A percentile compares a stretch with the other conserved stretches of the same genome.
Conservation (phyloP, 2,888 invertebrate species). For the Cosmia pyralina region DNA sequence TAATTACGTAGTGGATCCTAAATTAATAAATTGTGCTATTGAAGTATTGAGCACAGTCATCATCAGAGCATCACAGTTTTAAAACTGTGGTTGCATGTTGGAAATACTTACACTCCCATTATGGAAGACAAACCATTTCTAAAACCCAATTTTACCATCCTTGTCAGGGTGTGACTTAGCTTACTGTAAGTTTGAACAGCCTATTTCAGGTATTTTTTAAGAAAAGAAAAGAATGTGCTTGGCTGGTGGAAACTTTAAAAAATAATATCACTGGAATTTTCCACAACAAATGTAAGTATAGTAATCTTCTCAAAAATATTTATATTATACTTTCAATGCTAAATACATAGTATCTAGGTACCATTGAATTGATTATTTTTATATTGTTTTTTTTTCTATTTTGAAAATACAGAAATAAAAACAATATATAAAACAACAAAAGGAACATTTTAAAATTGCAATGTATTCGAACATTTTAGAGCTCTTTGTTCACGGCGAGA, state of each 20-base stretch:
- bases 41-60: too few species aligned
- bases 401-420: too few species aligned
- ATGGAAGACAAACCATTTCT: neutral
- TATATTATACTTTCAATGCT: neutral
- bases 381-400: neutral
- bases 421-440: too few species aligned
- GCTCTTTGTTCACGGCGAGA: neutral
- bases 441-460: neutral
- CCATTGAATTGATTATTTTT: neutral
- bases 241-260: conserved; percentile 4
- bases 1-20: neutral
- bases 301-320: neutral
- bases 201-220: neutral
- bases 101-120: neutral
- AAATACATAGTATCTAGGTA: neutral
- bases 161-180: neutral
- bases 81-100: neutral
- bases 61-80: neutral
- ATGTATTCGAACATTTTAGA: conserved; percentile 9
- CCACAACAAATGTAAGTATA: neutral
- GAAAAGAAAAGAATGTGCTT: neutral
- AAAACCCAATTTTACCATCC: neutral
- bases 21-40: neutral
- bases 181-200: neutral
- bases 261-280: neutral